A percentile compares a stretch with the other conserved stretches of the same genome.
These are phyloP conservation scores for Valencia hispanica DNA, from an alignment of 2,797 vertebrate genomes.

Conservation along the genomic window DNA sequence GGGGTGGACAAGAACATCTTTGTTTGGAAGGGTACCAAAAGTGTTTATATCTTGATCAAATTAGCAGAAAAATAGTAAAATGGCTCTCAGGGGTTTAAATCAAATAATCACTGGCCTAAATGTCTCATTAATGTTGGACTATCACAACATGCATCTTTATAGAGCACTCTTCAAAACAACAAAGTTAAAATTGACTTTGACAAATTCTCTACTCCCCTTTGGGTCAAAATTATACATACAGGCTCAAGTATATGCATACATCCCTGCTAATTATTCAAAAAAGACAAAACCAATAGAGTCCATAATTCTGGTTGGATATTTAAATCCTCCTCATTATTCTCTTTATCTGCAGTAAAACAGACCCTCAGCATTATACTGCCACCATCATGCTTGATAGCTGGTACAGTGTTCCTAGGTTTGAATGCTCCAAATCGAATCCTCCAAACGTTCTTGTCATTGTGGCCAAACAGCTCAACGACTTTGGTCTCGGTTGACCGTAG, in stretches of 20 bases:
- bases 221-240: too few relatives aligned
- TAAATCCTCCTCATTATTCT: not conserved
- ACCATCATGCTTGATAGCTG: too few relatives aligned
- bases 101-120: not conserved
- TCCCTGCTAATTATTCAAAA: too few relatives aligned
- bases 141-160: not conserved
- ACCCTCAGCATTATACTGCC: not conserved
- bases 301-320: too few relatives aligned
- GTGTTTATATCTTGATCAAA: not conserved
- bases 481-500: too few relatives aligned
- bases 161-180: not conserved
- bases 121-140: not conserved
- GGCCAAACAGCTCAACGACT: not conserved
- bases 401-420: too few relatives aligned
- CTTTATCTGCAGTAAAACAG: not conserved
- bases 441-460: not conserved
- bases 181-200: too few relatives aligned
- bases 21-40: constrained; percentile 83
- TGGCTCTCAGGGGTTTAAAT: not conserved
- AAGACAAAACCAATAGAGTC: too few relatives aligned
- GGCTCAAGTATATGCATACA: too few relatives aligned
- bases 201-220: too few relatives aligned
- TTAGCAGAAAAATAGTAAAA: not conserved
- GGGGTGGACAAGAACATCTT: constrained; percentile 80
- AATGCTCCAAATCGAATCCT: not conserved